Evolutionary conservation across 2,113 vertebrate species (phyloP).

Genomic region (Oryzias melastigma): DNA sequence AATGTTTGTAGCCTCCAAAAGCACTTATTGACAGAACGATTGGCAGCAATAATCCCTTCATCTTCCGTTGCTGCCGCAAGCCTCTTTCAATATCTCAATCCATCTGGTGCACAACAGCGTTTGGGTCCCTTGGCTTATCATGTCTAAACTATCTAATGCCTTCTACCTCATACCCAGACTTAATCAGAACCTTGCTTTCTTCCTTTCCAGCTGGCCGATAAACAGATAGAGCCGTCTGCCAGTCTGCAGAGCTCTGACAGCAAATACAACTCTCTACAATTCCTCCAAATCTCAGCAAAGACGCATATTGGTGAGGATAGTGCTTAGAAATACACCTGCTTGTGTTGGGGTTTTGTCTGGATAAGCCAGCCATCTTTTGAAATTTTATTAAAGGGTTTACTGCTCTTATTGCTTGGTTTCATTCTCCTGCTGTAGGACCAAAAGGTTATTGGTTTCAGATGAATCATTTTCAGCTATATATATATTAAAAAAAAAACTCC

Average conservation of each 20-base stretch:
- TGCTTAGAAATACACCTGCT: constrained; percentile 2
- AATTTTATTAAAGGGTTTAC: constrained; percentile 4
- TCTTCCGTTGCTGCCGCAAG: constrained; percentile 48
- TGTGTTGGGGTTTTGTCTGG: constrained; percentile 2
- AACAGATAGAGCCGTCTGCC: constrained; percentile 34
- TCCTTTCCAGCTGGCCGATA: constrained; percentile 47
- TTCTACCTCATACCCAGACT: constrained; percentile 40
- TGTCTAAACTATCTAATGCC: constrained; percentile 44
- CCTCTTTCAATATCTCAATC: constrained; percentile 54
- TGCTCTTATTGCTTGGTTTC: neutral
- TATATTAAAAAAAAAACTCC: neutral
- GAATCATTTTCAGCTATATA: too few relatives aligned
- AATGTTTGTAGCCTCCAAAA: constrained; percentile 33
- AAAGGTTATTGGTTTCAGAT: neutral
- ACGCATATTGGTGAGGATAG: constrained; percentile 11
- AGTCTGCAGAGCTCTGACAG: constrained; percentile 37
- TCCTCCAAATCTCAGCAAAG: constrained; percentile 20
- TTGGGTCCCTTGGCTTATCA: constrained; percentile 55
- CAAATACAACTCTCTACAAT: constrained; percentile 36
- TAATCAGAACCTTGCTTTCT: constrained; percentile 54
- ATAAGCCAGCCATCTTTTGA: neutral
- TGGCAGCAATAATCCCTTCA: constrained; percentile 58
- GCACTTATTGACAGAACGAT: constrained; percentile 58
- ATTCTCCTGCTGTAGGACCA: neutral
- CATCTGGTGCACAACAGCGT: constrained; percentile 54